These are phyloP conservation scores for Etheostoma cragini DNA, from an alignment of 2,113 vertebrate genomes.

Conservation along the genomic window DNA sequence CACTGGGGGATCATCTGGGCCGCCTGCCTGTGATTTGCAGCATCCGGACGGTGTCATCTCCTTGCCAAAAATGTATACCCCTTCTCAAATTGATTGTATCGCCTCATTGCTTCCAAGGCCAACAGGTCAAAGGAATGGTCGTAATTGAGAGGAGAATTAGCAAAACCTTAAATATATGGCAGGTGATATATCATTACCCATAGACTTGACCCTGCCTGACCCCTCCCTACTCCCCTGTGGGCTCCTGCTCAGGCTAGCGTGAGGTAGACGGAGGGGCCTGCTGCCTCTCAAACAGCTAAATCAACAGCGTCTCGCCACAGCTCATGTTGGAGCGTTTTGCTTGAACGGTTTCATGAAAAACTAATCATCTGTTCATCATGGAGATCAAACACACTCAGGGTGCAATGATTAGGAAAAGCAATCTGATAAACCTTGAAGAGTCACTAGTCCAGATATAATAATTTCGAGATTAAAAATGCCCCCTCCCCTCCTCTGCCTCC, in stretches of 20 bases:
- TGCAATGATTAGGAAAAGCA: conserved; percentile 96
- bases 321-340: conserved; percentile 87
- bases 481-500: conserved; percentile 32
- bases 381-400: conserved; percentile 95
- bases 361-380: conserved; percentile 99
- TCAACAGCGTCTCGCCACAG: conserved; percentile 95
- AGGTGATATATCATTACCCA: conserved; percentile 98
- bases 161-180: conserved; percentile 92
- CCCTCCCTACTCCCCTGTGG: conserved; percentile 90
- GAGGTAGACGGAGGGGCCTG: conserved; percentile 81
- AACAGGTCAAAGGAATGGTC: conserved; percentile 78
- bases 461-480: conserved; percentile 82
- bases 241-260: conserved; percentile 80
- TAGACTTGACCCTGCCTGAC: conserved; percentile 93
- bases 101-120: conserved; percentile 78
- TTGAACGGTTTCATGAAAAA: conserved; percentile 99
- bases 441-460: conserved; percentile 90
- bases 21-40: conserved; percentile 63
- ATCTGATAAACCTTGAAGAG: conserved; percentile 89
- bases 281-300: conserved; percentile 93
- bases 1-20: conserved; percentile 62
- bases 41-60: conserved; percentile 86
- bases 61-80: conserved; percentile 76
- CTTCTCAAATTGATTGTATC: conserved; percentile 86
- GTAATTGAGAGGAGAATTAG: conserved; percentile 94